Base-by-base conservation (phyloP, 2,797 vertebrate genomes). In the Parotocinclus haroldoi region DNA sequence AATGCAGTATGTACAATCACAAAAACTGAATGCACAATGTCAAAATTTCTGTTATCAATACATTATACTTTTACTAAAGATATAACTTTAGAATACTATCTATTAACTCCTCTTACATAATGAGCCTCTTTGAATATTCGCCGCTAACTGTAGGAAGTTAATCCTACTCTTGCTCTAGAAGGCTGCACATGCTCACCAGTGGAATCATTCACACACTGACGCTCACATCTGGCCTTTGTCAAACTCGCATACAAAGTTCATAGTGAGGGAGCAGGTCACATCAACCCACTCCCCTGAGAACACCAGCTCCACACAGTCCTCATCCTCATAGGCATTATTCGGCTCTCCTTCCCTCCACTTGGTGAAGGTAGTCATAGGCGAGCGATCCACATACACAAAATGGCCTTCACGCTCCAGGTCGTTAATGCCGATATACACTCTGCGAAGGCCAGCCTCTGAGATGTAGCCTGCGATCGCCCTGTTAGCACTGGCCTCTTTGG, bases 171-270 rank as follows among this genome's bases (percentile, higher is more conserved):
- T 11, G 18, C 12, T 12, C 8, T n/a, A 14, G 9, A 7, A 36
- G 27, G 27, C 45, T 60, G 14, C 19, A 60, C 18, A 40, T 1
- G n/a, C 37, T 7, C 16, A 50, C 9, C 12, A 13, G 4, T 60
- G 27, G 14, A 62, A 39, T 9, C 27, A 11, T 7, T n/a, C 16
- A 48, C 8, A 11, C 11, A 1, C 36, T 12, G 39, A 13, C 38
- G 12, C 37, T 91, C 76, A 91, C 40, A 87, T 80, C 50, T 82
- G 85, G 80, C 95, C 95, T 76, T 95, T 98, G 81, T 96, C 94
- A 69, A 99, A 99, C 84, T 99, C 97, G 36, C 97, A 99, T 66
- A 99, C 87, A 77, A 98, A 99, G 84, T 91, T 96, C 97, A 99
- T 98, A 72, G 95, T 95, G 10, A 92, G 90, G 40, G 93, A 87